Base-by-base conservation (phyloP, 2,888 invertebrate species). In the Nowickia ferox region DNA sequence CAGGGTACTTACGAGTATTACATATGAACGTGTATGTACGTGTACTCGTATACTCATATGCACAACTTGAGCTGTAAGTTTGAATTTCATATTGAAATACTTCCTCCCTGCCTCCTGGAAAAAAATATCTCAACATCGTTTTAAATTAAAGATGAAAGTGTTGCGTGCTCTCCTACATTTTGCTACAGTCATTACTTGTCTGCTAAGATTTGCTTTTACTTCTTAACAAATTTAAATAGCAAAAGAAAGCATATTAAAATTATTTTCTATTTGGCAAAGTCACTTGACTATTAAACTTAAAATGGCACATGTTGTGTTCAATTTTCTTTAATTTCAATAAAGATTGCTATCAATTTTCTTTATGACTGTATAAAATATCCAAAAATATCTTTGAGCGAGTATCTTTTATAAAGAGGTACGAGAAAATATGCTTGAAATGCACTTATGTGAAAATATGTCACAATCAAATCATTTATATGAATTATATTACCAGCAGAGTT, bases 61-160 rank as follows among this genome's bases (percentile, higher is more conserved):
- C 44, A 40, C 11, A 66, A 48, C 10, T 66, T n/a, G 19, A 44
- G 30, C 11, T 44, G 22, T 44, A 76, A 44, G n/a, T 42, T 17
- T 15, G 38, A 61, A 71, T 11, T 74, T 66, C 72, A 40, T 57
- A 66, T 66, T 59, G 51, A 38, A 59, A 59, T 44, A 42, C 17
- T 51, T 9, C 17, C n/a, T 19, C 0, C 11, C 13, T 9, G 22
- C 38, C 6, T 10, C 38, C 30, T 30, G 6, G 6, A 30, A 30
- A 30, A 71, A 71, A 5, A 75, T 9, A 65, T 22, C 65, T 68
- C 65, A 48, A 30, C 46, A 74, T 82, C 65, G 57, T 40, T 69
- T 72, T 79, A 78, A 78, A 81, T 87, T 79, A 66, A 76, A 83
- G 80, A 84, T 86, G 86, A 85, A 61, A 84, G 84, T 78, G 85